phyloP scores from a whole-genome alignment of 2,888 invertebrate species.

The Drosophila fungiperda region DNA sequence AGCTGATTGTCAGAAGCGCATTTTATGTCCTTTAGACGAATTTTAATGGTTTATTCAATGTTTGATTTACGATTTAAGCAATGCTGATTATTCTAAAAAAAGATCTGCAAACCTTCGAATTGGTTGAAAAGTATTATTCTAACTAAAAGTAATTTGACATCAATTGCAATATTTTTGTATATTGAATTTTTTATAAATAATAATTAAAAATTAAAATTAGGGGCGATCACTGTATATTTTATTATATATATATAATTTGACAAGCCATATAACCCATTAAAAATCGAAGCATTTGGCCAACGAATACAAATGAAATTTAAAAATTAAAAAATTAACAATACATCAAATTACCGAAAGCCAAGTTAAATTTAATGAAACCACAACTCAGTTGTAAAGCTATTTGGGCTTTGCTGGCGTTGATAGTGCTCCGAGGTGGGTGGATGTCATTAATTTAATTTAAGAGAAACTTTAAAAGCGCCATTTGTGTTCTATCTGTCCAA shows the following conservation, averaged over 20 bases:
- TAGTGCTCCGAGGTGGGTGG: no score
- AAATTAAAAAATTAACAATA: slow-evolving; percentile 28
- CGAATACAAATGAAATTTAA: slow-evolving; percentile 40
- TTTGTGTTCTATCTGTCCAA: not conserved
- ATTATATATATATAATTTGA: not conserved
- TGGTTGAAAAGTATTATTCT: not conserved
- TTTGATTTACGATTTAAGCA: not conserved
- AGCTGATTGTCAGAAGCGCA: slow-evolving; percentile 2
- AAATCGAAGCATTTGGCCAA: slow-evolving; percentile 78
- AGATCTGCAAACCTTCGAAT: not conserved
- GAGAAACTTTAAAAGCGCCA: not conserved
- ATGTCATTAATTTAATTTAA: not conserved
- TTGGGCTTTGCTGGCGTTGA: no score
- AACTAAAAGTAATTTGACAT: not conserved
- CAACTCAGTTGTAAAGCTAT: slow-evolving; percentile 42
- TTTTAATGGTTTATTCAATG: slow-evolving; percentile 14
- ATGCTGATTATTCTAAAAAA: not conserved
- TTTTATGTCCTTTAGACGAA: slow-evolving; percentile 6
- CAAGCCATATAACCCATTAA: slow-evolving; percentile 31
- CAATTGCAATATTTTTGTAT: not conserved
- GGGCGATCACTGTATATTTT: not conserved
- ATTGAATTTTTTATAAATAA: not conserved
- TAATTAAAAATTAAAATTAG: not conserved
- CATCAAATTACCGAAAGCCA: slow-evolving; percentile 40
- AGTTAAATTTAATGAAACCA: slow-evolving; percentile 58